A percentile compares a stretch with the other conserved stretches of the same genome.
Conservation (phyloP, 2,797 vertebrate species). For the Nyctibius grandis region DNA sequence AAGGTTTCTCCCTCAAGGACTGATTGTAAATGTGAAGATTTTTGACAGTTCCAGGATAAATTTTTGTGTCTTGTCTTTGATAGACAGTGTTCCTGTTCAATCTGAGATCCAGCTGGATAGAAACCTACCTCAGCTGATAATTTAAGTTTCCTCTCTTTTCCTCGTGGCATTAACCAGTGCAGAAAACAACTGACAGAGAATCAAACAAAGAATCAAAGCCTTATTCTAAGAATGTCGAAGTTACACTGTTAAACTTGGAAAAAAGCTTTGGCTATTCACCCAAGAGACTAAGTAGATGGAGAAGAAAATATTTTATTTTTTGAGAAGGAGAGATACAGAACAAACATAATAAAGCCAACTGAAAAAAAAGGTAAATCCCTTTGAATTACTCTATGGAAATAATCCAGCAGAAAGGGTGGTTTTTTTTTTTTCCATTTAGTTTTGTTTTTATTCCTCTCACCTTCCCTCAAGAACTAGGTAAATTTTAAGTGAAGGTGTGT, state of each 20-base stretch:
- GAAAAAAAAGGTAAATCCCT: background rate
- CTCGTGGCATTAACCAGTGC: background rate
- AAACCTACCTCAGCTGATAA: background rate
- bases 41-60: constrained; percentile 14
- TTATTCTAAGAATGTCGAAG: background rate
- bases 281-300: background rate
- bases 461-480: background rate
- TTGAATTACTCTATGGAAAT: background rate
- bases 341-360: background rate
- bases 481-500: background rate
- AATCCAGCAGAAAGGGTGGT: accelerated
- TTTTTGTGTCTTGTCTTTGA: background rate
- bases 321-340: background rate
- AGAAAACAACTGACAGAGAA: background rate
- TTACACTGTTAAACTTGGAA: background rate
- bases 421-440: background rate
- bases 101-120: background rate
- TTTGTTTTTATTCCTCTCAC: background rate
- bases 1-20: background rate
- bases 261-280: background rate
- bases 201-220: background rate
- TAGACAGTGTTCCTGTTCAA: background rate
- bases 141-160: background rate
- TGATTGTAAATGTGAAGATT: background rate
- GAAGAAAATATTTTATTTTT: background rate